Conservation (phyloP, 2,797 vertebrate species). For the Cynodonichthys magdalenae region DNA sequence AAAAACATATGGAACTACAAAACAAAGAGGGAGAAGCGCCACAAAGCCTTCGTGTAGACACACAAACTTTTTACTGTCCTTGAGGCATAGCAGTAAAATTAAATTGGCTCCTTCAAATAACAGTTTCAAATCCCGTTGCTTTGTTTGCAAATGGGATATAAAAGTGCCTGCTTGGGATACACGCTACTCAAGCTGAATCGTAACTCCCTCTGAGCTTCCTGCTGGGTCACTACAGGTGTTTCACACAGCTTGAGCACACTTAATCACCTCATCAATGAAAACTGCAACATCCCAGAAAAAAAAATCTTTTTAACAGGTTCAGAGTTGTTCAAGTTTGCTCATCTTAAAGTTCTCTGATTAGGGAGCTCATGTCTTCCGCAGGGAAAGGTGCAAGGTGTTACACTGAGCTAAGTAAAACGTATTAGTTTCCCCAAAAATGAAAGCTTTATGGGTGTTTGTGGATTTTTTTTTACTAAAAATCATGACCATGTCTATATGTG, state of each 20-base stretch:
- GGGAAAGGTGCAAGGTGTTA: conserved; percentile 29
- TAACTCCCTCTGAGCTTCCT: conserved; percentile 32
- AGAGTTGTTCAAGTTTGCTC: conserved; percentile 41
- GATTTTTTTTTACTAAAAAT: conserved; percentile 4
- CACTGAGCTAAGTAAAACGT: conserved; percentile 52
- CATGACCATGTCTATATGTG: conserved; percentile 22
- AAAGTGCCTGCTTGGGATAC: conserved; percentile 45
- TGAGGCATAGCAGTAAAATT: conserved; percentile 2
- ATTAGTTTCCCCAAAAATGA: not conserved
- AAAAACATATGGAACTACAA: not conserved
- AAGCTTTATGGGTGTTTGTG: not conserved
- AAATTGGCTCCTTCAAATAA: conserved; percentile 53
- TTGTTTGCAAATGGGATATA: conserved; percentile 62
- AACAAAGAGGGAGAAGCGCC: not conserved
- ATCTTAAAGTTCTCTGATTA: conserved; percentile 61
- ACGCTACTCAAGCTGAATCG: conserved; percentile 54
- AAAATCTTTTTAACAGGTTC: conserved; percentile 42
- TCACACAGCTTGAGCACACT: conserved; percentile 45
- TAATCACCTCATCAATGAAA: conserved; percentile 54
- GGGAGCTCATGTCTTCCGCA: conserved; percentile 58
- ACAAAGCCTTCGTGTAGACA: not conserved
- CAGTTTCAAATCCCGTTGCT: conserved; percentile 36
- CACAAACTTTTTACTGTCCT: no score
- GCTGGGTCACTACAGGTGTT: conserved; percentile 44
- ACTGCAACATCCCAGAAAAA: conserved; percentile 28